Base-by-base conservation (phyloP, 2,888 invertebrate genomes). In the Balanococcus diminutus region DNA sequence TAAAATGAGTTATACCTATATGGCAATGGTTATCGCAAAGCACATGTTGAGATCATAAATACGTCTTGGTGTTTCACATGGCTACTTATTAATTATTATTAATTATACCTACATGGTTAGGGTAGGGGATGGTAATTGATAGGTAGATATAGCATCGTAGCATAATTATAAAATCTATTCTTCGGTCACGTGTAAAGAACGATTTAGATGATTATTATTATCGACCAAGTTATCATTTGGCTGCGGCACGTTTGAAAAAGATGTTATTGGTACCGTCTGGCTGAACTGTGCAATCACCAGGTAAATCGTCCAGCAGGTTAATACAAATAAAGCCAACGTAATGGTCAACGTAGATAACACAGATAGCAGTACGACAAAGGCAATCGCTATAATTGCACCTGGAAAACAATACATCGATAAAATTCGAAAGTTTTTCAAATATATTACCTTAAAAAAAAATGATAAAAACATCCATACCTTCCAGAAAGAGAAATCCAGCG, bases 311-410 rank as follows among this genome's bases (percentile, higher is more conserved):
- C 51, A 83, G 19, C 51, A 56, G 8, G 56, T 56, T 25, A 83
- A 32, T 19, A 83, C n/a, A 31, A 83, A 36, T 32, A 56, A 25
- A 1, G 46, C 56, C 6, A 83, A 32, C 14, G 32, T 56, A 28
- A 56, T 56, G 14, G 83, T 83, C 28, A 83, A 56, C 0, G 56
- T 56, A 31, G 83, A 83, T 61, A 83, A 19, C n/a, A 83, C 83
- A 5, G 83, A 83, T 46, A 83, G 32, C 9, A 83, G 19, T 9
- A 83, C 16, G 9, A 83, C 83, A 36, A 83, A 56, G 32, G 83
- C 83, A n/a, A 83, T 61, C 4, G 56, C 61, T 31, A 83, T 28
- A 19, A 83, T 36, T 56, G 83, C 56, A 61, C 83, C 83, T 83
- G 61, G 61, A 61, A 83, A 82, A n/a, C 0, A 36, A n/a, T 4